These are phyloP conservation scores for Drosophila pruinosa DNA, from an alignment of 1,140 invertebrate genomes.

Conservation along the genomic window DNA sequence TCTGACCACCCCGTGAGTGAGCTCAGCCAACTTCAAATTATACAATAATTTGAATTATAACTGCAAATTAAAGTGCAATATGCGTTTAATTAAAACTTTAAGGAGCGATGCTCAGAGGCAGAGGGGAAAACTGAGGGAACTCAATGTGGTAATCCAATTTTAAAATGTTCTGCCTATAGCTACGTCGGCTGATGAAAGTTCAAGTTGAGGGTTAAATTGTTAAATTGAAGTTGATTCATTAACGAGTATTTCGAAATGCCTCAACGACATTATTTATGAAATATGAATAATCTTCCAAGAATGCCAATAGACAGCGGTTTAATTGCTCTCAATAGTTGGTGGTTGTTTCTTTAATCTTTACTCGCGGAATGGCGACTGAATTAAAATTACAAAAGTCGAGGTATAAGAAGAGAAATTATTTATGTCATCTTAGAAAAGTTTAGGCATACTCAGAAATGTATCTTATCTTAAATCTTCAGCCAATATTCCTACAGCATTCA, in stretches of 20 bases:
- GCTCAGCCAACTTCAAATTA: not conserved
- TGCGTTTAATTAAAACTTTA: conserved; percentile 78
- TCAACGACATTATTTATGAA: conserved; percentile 11
- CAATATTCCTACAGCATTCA: not conserved
- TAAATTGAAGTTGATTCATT: conserved; percentile 20
- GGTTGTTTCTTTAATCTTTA: not conserved
- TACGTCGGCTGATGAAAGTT: not conserved
- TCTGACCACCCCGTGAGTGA: not conserved
- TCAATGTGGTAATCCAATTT: conserved; percentile 16
- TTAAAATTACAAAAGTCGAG: no score
- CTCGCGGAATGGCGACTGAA: no score
- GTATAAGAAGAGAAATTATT: no score
- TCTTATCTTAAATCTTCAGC: no score
- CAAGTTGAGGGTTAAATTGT: conserved; percentile 34
- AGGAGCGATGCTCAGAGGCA: conserved; percentile 6
- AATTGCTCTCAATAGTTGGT: not conserved
- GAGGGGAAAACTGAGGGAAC: not conserved
- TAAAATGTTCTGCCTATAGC: conserved; percentile 12
- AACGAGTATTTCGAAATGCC: conserved; percentile 18
- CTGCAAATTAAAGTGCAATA: conserved; percentile 73
- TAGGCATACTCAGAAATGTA: no score
- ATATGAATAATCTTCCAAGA: conserved; percentile 10
- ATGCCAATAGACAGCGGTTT: not conserved
- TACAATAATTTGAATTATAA: conserved; percentile 66
- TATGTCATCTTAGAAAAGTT: not conserved